These are phyloP conservation scores for Smithornis capensis DNA, from an alignment of 2,113 vertebrate species.

Conservation along the genomic window DNA sequence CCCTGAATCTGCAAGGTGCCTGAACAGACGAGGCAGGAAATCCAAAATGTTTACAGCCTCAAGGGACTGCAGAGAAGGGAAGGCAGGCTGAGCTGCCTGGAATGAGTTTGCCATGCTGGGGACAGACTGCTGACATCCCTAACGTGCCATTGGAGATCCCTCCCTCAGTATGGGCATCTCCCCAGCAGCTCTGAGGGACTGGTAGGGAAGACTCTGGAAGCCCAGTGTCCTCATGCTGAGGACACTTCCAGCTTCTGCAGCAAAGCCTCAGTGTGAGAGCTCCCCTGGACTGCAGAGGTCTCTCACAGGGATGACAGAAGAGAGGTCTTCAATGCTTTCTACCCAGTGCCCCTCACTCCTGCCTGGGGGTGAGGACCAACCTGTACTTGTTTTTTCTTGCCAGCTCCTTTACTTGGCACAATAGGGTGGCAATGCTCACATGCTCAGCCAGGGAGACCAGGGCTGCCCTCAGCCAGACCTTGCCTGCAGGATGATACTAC, in stretches of 20 bases:
- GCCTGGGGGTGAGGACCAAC: neutral
- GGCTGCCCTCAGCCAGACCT: neutral
- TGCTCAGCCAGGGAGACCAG: neutral
- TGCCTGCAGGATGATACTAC: neutral
- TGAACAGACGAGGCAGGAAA: constrained; percentile 21
- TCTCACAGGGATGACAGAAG: rapidly evolving
- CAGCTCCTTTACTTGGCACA: neutral
- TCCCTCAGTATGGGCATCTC: rapidly evolving
- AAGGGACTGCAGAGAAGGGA: neutral
- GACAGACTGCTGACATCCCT: neutral
- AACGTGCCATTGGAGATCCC: neutral
- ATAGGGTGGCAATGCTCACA: rapidly evolving
- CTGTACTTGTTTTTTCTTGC: neutral
- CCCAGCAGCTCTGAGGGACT: neutral
- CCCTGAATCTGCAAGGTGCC: constrained; percentile 59
- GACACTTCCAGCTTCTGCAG: rapidly evolving
- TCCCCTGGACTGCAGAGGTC: neutral
- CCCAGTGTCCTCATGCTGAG: neutral
- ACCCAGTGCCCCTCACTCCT: neutral
- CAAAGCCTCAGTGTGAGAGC: neutral
- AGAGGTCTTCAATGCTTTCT: neutral
- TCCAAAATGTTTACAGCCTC: constrained; percentile 31
- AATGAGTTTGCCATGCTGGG: neutral
- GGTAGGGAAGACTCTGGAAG: neutral
- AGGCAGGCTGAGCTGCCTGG: neutral